A percentile compares a stretch with the other conserved stretches of the same genome.
Evolutionary conservation across 2,888 invertebrate genomes (phyloP).

Genomic region (Nomada flava): DNA sequence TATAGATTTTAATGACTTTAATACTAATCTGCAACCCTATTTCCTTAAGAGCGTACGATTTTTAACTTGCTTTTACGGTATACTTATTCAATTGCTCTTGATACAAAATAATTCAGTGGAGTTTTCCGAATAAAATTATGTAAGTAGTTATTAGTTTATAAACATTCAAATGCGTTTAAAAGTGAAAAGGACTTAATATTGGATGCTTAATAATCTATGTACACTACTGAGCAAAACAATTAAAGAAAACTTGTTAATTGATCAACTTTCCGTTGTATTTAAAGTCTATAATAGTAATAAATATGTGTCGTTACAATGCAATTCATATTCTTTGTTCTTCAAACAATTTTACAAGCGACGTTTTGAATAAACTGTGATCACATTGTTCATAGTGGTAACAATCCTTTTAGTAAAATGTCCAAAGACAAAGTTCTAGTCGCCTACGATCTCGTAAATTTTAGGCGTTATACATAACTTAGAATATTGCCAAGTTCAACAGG

Average conservation of each 20-base stretch:
- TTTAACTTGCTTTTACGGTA: no score
- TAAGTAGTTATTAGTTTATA: no score
- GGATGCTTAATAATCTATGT: not conserved
- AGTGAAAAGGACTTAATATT: not conserved
- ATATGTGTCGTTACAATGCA: not conserved
- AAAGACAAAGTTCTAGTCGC: not conserved
- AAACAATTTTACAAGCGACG: not conserved
- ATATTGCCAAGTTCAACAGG: constrained; percentile 6
- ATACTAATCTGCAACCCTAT: no score
- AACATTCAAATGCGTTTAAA: no score
- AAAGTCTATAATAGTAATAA: no score
- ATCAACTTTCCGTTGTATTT: constrained; percentile 20
- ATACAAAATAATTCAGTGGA: no score
- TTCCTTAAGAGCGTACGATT: no score
- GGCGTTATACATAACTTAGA: not conserved
- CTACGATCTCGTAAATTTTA: constrained; percentile 1
- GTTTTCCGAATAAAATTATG: no score
- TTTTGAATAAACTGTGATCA: no score
- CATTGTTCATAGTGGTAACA: not conserved
- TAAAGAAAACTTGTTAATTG: constrained; percentile 29
- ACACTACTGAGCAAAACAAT: not conserved
- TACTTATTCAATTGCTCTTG: no score
- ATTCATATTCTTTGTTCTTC: not conserved
- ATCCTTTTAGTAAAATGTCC: not conserved
- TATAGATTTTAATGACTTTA: no score